phyloP scores from a whole-genome alignment of 2,888 invertebrate species.

The Sarcophaga variegata region DNA sequence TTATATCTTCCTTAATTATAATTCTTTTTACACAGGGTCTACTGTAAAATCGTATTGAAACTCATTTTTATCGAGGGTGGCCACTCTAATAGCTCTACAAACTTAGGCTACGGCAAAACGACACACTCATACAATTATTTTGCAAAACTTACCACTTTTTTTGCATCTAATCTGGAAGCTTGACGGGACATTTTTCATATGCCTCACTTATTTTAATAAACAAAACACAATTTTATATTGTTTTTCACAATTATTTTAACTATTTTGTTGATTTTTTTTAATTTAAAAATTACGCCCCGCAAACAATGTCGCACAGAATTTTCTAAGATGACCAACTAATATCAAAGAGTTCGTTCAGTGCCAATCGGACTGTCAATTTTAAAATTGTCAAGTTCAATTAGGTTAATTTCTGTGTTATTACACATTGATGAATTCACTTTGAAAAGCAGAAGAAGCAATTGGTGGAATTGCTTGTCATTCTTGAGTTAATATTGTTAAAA shows the following conservation, averaged over 20 bases:
- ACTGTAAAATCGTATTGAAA: conserved; percentile 82
- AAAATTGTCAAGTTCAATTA: neutral
- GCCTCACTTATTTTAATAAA: neutral
- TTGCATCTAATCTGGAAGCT: conserved; percentile 79
- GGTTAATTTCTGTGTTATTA: neutral
- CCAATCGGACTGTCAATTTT: neutral
- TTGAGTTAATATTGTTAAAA: conserved; percentile 36
- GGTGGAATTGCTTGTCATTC: conserved; percentile 63
- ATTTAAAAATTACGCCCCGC: conserved; percentile 1
- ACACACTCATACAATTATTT: conserved; percentile 51
- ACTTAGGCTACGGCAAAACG: conserved; percentile 52
- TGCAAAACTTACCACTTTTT: conserved; percentile 81
- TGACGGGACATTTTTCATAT: conserved; percentile 79
- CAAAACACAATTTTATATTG: neutral
- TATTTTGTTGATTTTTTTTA: neutral
- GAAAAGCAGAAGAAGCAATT: conserved; percentile 35
- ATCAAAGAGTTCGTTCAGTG: conserved; percentile 18
- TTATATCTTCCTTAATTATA: conserved; percentile 64
- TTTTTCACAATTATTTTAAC: neutral
- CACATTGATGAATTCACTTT: neutral
- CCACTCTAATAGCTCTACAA: conserved; percentile 74
- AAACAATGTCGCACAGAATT: neutral
- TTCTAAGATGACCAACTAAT: neutral
- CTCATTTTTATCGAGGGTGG: conserved; percentile 77
- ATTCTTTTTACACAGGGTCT: conserved; percentile 72